phyloP scores from a whole-genome alignment of 1,140 invertebrate genomes.

The Hyphantria cunea region DNA sequence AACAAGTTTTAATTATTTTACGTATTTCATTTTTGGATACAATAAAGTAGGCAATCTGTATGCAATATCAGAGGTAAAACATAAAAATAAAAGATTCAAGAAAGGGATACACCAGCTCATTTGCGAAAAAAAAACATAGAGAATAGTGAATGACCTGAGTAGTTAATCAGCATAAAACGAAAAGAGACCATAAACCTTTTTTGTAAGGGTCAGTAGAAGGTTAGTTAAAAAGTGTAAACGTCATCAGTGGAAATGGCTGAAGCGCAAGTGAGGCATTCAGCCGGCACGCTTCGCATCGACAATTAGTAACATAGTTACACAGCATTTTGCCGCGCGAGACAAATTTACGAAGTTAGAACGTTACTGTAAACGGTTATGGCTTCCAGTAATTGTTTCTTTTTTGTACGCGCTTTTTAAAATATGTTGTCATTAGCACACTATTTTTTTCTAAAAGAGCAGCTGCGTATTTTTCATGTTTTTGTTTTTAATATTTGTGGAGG shows the following conservation, averaged over 20 bases:
- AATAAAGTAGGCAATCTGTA: too few species aligned
- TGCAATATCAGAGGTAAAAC: too few species aligned
- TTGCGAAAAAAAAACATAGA: too few species aligned
- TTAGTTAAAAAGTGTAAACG: slow-evolving; percentile 29
- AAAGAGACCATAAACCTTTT: slow-evolving; percentile 20
- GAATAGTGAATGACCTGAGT: not conserved
- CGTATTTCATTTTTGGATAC: too few species aligned
- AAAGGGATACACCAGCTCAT: too few species aligned
- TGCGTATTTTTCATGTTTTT: too few species aligned
- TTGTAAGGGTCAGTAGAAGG: slow-evolving; percentile 16
- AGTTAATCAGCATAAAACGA: slow-evolving; percentile 30
- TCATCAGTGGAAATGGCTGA: slow-evolving; percentile 13
- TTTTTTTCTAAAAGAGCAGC: not conserved
- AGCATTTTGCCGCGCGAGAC: not conserved
- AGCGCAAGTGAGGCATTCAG: slow-evolving; percentile 27
- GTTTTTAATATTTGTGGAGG: too few species aligned
- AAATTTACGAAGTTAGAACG: not conserved
- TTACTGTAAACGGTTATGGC: not conserved
- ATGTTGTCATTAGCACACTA: not conserved
- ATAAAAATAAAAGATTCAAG: too few species aligned
- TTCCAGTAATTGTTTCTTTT: slow-evolving; percentile 13
- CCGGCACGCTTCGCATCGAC: not conserved
- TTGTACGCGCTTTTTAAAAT: slow-evolving; percentile 1
- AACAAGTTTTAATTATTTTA: too few species aligned
- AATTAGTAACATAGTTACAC: slow-evolving; percentile 20